Percentiles rank a stretch among this genome's conserved stretches.
phyloP scores from a whole-genome alignment of 2,113 vertebrate genomes.

The Riparia riparia region DNA sequence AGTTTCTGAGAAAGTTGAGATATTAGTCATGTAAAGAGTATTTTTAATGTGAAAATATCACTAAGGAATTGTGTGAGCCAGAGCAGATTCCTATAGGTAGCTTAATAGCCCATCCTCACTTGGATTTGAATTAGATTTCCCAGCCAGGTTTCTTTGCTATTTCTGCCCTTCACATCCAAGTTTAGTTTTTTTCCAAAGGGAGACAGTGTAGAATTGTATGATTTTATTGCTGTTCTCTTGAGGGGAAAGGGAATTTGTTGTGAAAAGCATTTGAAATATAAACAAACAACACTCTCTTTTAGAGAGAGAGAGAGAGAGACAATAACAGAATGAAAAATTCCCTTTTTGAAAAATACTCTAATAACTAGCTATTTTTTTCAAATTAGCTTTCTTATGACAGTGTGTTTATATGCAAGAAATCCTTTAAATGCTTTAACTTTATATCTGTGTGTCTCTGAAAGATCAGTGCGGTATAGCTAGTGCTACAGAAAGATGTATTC shows the following conservation, averaged over 20 bases:
- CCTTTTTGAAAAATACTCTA: background rate
- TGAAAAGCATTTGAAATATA: background rate
- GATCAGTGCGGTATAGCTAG: background rate
- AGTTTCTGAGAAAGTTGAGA: background rate
- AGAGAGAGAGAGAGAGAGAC: background rate
- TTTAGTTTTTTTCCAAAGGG: background rate
- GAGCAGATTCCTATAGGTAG: background rate
- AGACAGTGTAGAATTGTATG: background rate
- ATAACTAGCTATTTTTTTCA: background rate
- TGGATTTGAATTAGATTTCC: background rate
- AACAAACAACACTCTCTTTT: background rate
- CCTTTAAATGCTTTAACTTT: background rate
- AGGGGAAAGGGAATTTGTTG: background rate
- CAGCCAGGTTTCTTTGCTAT: background rate
- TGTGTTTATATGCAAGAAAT: background rate
- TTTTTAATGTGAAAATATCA: constrained; percentile 29
- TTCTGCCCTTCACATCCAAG: background rate
- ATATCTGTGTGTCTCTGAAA: background rate
- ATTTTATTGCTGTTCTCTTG: background rate
- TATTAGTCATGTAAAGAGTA: background rate
- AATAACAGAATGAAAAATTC: background rate
- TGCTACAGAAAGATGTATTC: background rate
- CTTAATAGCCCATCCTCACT: background rate
- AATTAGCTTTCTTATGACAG: background rate
- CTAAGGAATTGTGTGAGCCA: background rate